Percentiles rank a stretch among this genome's conserved stretches.
phyloP scores from a whole-genome alignment of 2,797 vertebrate genomes.

The Setipinna tenuifilis region DNA sequence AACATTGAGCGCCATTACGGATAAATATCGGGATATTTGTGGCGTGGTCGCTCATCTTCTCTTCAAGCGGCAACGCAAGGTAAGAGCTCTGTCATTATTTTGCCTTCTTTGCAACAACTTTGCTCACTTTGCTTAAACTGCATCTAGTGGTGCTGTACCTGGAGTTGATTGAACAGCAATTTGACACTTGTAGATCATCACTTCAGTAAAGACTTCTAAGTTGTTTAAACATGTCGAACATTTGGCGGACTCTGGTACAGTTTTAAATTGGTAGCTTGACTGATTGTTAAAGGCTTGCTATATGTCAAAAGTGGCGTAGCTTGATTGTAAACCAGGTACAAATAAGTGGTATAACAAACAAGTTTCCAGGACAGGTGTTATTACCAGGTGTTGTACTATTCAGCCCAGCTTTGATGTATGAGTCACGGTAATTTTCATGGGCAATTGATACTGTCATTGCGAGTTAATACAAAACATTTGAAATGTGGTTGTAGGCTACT shows the following conservation, averaged over 20 bases:
- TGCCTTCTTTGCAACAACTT: neutral
- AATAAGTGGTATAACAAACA: neutral
- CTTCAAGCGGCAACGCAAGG: neutral
- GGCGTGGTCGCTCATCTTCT: neutral
- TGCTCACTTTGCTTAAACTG: neutral
- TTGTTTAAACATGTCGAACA: neutral
- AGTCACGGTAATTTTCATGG: neutral
- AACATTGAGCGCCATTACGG: neutral
- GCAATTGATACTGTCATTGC: neutral
- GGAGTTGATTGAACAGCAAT: neutral
- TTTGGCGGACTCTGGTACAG: neutral
- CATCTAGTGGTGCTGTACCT: neutral
- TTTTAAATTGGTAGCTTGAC: neutral
- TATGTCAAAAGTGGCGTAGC: neutral
- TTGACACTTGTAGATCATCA: neutral
- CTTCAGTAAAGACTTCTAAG: neutral
- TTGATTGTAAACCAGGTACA: neutral
- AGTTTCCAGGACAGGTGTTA: neutral
- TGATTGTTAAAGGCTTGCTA: neutral
- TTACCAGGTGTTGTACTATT: neutral
- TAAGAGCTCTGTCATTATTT: neutral
- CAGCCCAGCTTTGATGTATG: neutral
- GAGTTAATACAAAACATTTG: neutral
- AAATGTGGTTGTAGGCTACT: neutral
- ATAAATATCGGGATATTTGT: slow-evolving; percentile 11